Base-by-base conservation (phyloP, 2,888 invertebrate species). In the Ormyrus labotus region DNA sequence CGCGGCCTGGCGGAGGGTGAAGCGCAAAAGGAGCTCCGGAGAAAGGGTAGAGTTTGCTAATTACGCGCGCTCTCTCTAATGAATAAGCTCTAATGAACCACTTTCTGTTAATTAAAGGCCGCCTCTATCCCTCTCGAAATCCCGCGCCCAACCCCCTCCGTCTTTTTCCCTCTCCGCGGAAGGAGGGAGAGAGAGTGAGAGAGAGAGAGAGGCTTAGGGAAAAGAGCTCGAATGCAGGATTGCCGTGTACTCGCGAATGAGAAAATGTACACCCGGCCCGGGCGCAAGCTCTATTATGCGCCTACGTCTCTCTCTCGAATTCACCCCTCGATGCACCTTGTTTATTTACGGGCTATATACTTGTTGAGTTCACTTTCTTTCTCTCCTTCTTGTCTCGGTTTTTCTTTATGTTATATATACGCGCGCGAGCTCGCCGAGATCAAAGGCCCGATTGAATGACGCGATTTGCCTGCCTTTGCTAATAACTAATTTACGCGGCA, bases 11-110 rank as follows among this genome's bases (percentile, higher is more conserved):
- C 82, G 81, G 85, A 86, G 87, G 87, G 86, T 86, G 85, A 87
- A 87, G 86, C 85, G 87, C 79, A 79, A 87, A 88, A 88, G 88
- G 87, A 87, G 87, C 86, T 85, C 85, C 11, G 86, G 87, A 87
- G 88, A 87, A 88, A 88, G 88, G 88, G 87, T 95, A 95, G 95
- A 95, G 94, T 95, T 95, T 95, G 94, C 95, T 95, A 95, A 95
- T 95, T 95, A 95, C 95, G 95, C 94, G 87, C 87, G 72, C 95
- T 95, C 95, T 95, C 95, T 95, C 95, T 95, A 95, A 95, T 95
- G 95, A 95, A 95, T 95, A 95, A 95, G 95, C 95, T 95, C 95
- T 95, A 95, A 95, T 95, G 95, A 95, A 95, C 95, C 95, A 95
- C 95, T 95, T 95, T 95, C 95, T 95, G 95, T 95, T 95, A 95